Percentiles rank a stretch among this genome's conserved stretches.
These are phyloP conservation scores for Lepus europaeus DNA, from an alignment of 2,113 vertebrate species.

Conservation along the genomic window DNA sequence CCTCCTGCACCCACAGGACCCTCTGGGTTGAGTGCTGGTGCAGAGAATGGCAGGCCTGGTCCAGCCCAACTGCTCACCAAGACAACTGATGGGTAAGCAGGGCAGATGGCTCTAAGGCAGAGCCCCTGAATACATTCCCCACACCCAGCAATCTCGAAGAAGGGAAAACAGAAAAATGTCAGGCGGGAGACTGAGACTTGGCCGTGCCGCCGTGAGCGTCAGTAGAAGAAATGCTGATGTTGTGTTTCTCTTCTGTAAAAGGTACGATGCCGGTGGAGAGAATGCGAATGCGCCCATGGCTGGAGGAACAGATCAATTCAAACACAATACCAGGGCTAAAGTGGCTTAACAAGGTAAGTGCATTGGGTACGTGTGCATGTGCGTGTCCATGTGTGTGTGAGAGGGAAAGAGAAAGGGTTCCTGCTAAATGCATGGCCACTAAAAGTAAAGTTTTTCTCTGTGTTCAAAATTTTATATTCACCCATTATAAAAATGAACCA, in stretches of 20 bases:
- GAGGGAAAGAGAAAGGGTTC: too few relatives aligned
- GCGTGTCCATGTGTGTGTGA: background rate
- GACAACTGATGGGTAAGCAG: background rate
- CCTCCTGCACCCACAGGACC: accelerated
- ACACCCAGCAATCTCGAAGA: too few relatives aligned
- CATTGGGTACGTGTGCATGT: accelerated
- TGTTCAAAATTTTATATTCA: background rate
- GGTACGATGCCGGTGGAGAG: constrained; percentile 97
- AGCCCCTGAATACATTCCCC: accelerated
- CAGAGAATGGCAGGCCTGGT: background rate
- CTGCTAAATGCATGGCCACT: background rate
- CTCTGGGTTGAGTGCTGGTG: background rate
- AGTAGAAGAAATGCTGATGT: constrained; percentile 26
- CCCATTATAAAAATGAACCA: background rate
- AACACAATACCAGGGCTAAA: constrained; percentile 96
- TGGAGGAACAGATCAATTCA: constrained; percentile 98
- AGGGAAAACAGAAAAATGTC: background rate
- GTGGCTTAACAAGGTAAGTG: constrained; percentile 96
- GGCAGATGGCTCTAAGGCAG: background rate
- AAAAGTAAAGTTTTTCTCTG: background rate
- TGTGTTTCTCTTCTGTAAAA: constrained; percentile 78
- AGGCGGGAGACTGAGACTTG: background rate
- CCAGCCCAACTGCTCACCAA: accelerated
- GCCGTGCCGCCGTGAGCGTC: background rate
- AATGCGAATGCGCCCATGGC: constrained; percentile 99